A percentile compares a stretch with the other conserved stretches of the same genome.
phyloP scores from a whole-genome alignment of 1,140 invertebrate genomes.

The Hycleus phaleratus region DNA sequence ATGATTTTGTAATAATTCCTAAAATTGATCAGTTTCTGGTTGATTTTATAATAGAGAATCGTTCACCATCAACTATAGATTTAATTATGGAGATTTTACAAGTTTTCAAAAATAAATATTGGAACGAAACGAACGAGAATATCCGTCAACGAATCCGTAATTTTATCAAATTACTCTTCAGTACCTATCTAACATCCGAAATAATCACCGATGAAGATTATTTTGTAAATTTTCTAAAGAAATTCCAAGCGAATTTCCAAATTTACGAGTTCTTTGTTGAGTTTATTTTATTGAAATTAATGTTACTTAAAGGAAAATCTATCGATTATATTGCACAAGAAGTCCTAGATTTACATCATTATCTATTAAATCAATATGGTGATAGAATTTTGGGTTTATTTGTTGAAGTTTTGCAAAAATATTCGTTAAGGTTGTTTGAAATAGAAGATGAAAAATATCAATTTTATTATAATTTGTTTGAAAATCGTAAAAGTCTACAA shows the following conservation, averaged over 20 bases:
- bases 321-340: not conserved
- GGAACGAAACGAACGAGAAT: not conserved
- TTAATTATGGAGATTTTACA: too few species aligned
- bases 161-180: not conserved
- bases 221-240: not conserved
- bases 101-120: not conserved
- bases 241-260: not conserved
- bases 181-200: not conserved
- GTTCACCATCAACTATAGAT: too few species aligned
- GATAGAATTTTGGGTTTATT: not conserved
- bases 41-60: too few species aligned
- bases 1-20: too few species aligned
- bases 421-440: not conserved
- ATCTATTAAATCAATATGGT: not conserved
- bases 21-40: too few species aligned
- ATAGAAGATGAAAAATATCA: not conserved
- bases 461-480: conserved; percentile 1
- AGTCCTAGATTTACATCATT: not conserved
- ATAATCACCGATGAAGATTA: not conserved
- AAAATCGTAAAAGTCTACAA: not conserved
- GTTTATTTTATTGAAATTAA: not conserved
- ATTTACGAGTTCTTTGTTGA: not conserved
- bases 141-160: not conserved
- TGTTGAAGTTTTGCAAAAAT: not conserved
- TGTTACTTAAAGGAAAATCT: not conserved